Evolutionary conservation across 2,888 invertebrate species (phyloP), one percentile per base, ranked within the genome.

Genomic region (Eupithecia pulchellata): DNA sequence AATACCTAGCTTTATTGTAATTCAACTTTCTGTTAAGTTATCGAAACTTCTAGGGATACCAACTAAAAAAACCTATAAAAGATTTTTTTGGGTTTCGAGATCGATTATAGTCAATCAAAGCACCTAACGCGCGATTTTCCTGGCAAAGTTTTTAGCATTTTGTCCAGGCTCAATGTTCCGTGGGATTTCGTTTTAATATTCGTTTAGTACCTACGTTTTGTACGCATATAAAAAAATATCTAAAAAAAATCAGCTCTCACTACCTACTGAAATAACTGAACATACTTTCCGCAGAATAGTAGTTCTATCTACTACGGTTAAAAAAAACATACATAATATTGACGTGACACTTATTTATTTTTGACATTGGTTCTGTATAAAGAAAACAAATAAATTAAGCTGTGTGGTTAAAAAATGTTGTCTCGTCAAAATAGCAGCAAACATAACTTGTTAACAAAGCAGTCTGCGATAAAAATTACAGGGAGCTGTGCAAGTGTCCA

Each of bases 401-500:
- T n/a, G 13, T n/a, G 17, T 1, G 4, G 39, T 39, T 2, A 58
- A 0, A 57, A 27, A 29, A 11, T 20, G 34, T 36, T 61, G 25
- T 32, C 39, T 58, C 42, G 66, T 36, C 61, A 79, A 65, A 73
- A 66, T 61, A 61, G 61, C 61, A 61, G 14, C 61, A 52, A 11
- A 8, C 57, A 20, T 61, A 25, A 34, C 25, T 36, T 36, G 34
- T 61, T 36, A 32, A 36, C 61, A 30, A 57, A 77, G 42, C 66
- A 29, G 29, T 52, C 36, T 66, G 64, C 68, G 71, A 76, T 77
- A 74, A 73, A 76, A 74, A 52, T 60, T 72, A 66, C 58, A 74
- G 69, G 55, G 36, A 47, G 71, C 71, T 68, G 71, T 72, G 72
- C 70, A 76, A 78, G 77, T 77, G 75, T 78, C 77, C 75, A 77